Percentiles rank a stretch among this genome's conserved stretches.
These are phyloP conservation scores for Caenorhabditis sp. DNA, from an alignment of 2,888 invertebrate species.

Conservation along the genomic window DNA sequence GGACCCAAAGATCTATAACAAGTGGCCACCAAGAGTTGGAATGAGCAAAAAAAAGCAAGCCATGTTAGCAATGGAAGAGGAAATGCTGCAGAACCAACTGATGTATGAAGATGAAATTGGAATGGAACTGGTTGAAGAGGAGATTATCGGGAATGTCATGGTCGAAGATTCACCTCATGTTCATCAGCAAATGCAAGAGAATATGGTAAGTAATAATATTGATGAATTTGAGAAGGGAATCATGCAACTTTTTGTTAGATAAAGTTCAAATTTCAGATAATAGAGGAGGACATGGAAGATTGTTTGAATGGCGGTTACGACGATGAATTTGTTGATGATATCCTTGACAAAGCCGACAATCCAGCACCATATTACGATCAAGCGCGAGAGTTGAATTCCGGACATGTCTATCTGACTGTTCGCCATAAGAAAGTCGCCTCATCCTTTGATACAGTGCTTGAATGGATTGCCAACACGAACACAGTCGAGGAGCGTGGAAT, in stretches of 20 bases:
- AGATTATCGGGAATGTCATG: constrained; percentile 20
- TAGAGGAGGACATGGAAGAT: constrained; percentile 37
- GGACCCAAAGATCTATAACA: neutral
- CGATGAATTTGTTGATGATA: constrained; percentile 64
- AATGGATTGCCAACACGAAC: constrained; percentile 66
- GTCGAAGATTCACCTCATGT: too few relatives aligned
- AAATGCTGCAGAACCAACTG: constrained; percentile 6
- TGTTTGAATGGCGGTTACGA: constrained; percentile 62
- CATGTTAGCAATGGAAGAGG: neutral
- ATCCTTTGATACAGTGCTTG: constrained; percentile 60
- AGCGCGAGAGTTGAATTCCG: constrained; percentile 53
- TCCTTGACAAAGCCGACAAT: constrained; percentile 54
- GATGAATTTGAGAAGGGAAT: too few relatives aligned
- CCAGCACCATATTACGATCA: constrained; percentile 63
- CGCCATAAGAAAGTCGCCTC: constrained; percentile 63
- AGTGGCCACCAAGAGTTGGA: neutral
- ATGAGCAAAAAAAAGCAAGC: neutral
- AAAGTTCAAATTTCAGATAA: neutral
- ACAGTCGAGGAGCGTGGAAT: constrained; percentile 66
- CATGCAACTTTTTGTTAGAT: too few relatives aligned
- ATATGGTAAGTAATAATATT: too few relatives aligned
- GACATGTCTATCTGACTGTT: constrained; percentile 66
- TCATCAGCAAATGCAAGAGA: too few relatives aligned
- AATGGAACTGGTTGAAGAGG: constrained; percentile 27
- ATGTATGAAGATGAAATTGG: constrained; percentile 29